Evolutionary conservation across 2,888 invertebrate genomes (phyloP).

Genomic region (Ctenicera cuprea): DNA sequence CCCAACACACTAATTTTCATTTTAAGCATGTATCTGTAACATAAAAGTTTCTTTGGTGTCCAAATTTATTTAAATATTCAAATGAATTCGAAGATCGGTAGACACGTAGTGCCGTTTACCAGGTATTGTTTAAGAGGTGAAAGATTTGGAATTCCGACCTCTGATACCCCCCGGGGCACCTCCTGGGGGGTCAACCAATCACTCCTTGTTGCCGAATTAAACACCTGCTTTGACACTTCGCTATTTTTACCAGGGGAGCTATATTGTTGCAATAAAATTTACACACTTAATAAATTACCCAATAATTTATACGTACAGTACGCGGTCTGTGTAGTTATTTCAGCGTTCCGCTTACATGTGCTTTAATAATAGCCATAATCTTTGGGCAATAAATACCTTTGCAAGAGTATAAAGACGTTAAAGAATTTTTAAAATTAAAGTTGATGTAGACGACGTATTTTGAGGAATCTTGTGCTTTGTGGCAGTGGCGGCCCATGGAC

Average conservation of each 20-base stretch:
- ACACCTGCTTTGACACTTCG: constrained; percentile 61
- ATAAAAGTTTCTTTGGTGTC: not conserved
- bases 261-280: constrained; percentile 56
- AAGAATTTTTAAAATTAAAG: not conserved
- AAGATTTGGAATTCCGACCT: constrained; percentile 57
- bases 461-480: too few relatives aligned
- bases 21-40: not conserved
- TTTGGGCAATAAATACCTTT: not conserved
- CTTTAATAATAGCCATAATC: not conserved
- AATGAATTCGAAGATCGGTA: not conserved
- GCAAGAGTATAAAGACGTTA: not conserved
- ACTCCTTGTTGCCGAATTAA: constrained; percentile 58
- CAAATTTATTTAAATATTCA: not conserved
- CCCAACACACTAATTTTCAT: not conserved
- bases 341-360: not conserved
- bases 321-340: constrained; percentile 2
- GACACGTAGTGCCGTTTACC: constrained; percentile 42
- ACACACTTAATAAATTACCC: constrained; percentile 53
- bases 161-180: constrained; percentile 50
- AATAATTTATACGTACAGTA: constrained; percentile 41
- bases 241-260: constrained; percentile 53
- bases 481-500: too few relatives aligned
- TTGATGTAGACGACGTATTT: not conserved
- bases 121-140: constrained; percentile 47
- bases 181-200: constrained; percentile 56